Evolutionary conservation across 2,113 vertebrate genomes (phyloP), one percentile per base, ranked within the genome.

Genomic region (Colossoma macropomum): DNA sequence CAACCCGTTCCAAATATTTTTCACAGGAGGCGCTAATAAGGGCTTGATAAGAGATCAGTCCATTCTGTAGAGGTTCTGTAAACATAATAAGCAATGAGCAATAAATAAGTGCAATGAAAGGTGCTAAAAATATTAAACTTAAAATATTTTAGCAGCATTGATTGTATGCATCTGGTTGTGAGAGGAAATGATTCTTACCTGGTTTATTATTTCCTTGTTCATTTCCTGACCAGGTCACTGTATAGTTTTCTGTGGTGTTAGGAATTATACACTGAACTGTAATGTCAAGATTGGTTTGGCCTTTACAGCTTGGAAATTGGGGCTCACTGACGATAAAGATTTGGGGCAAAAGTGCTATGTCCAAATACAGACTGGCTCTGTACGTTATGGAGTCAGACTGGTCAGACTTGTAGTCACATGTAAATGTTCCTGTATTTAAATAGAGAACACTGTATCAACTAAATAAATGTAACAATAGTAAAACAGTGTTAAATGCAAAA

Each of bases 1-100:
- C 0, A 21, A 45, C 17, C 0, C 0, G 0, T 0, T 0, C 0
- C 0, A 1, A 0, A 0, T 0, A 0, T 4, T 19, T 0, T 4
- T 0, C 0, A 77, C 92, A 93, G 41, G 0, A 0, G 10, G 90
- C 10, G 1, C 7, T 0, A 7, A 32, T 45, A 0, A 9, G 0
- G 15, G 21, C 70, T 17, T 0, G 0, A 41, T 85, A 85, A 25
- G 4, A 60, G 1, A 68, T 72, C 28, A 0, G 13, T 50, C 19
- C 28, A 50, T n/a, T 2, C 0, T 6, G 0, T 45, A 45, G 34
- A 71, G 23, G 16, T 23, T 13, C 34, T 45, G n/a, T 38, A 69
- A 69, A 41, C 21, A 68, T 21, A 45, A 10, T 38, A 71, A 71
- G 45, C n/a, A 45, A n/a, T 71, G n/a, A 71, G 23, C 38, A 21